A percentile compares a stretch with the other conserved stretches of the same genome.
These are phyloP conservation scores for Volucella inflata DNA, from an alignment of 2,888 invertebrate species.

Conservation along the genomic window DNA sequence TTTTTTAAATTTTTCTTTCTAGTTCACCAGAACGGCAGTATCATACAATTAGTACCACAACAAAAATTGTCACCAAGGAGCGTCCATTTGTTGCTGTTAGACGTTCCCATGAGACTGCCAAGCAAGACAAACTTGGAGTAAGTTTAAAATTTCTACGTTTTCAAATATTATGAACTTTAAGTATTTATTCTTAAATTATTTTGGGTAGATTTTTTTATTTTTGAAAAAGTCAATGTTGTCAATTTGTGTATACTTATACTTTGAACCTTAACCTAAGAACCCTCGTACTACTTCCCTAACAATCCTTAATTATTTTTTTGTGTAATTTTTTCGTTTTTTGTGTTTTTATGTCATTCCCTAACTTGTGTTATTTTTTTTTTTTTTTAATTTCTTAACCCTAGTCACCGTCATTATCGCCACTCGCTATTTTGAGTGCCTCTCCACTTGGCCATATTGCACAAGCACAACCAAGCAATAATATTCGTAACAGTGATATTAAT, in stretches of 20 bases:
- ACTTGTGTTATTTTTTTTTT: slow-evolving; percentile 59
- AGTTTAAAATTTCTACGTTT: slow-evolving; percentile 51
- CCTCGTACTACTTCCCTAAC: background rate
- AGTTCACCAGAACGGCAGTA: slow-evolving; percentile 81
- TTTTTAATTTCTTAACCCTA: slow-evolving; percentile 68
- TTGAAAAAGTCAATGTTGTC: too few relatives aligned
- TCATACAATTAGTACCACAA: slow-evolving; percentile 82
- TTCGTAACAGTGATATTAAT: slow-evolving; percentile 69
- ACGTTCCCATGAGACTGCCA: slow-evolving; percentile 84
- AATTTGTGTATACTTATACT: slow-evolving; percentile 2
- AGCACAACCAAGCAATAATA: slow-evolving; percentile 76
- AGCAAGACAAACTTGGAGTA: slow-evolving; percentile 76
- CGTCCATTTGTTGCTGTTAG: slow-evolving; percentile 87
- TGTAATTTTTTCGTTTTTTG: slow-evolving; percentile 11
- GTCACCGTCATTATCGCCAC: slow-evolving; percentile 78
- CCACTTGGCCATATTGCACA: slow-evolving; percentile 78
- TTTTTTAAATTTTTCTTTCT: background rate
- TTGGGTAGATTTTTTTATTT: too few relatives aligned
- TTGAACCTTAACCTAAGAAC: slow-evolving; percentile 15
- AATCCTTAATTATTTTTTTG: background rate
- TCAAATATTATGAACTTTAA: slow-evolving; percentile 23
- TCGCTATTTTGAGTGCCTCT: slow-evolving; percentile 78
- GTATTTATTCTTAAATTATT: too few relatives aligned
- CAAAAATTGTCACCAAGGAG: slow-evolving; percentile 81
- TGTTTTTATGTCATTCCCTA: slow-evolving; percentile 48